Conservation (phyloP, 1,140 invertebrate genomes). For the Heliconius melpomene region DNA sequence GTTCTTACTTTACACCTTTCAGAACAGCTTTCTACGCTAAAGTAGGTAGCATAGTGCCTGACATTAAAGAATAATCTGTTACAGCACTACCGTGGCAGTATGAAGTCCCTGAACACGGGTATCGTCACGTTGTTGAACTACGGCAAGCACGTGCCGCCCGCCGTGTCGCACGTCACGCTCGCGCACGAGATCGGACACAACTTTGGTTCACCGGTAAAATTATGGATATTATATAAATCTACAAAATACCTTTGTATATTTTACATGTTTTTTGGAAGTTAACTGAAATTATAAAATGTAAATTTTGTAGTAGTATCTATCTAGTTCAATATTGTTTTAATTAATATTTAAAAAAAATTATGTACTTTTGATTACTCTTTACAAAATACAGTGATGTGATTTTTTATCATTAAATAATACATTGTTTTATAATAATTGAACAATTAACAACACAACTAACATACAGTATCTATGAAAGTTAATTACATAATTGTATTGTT, state of each 20-base stretch:
- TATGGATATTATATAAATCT: too few relatives aligned
- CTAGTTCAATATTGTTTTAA: not conserved
- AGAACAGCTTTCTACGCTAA: too few relatives aligned
- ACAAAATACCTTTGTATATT: not conserved
- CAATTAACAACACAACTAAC: too few relatives aligned
- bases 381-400: too few relatives aligned
- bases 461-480: too few relatives aligned
- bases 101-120: slow-evolving; percentile 98
- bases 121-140: slow-evolving; percentile 99
- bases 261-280: not conserved
- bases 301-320: not conserved
- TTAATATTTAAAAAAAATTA: not conserved
- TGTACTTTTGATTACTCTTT: too few relatives aligned
- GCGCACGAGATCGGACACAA: slow-evolving; percentile 99
- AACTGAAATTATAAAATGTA: not conserved
- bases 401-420: too few relatives aligned
- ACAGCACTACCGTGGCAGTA: slow-evolving; percentile 95
- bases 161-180: slow-evolving; percentile 98
- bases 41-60: not conserved
- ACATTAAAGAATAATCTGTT: slow-evolving; percentile 25
- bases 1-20: not conserved
- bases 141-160: slow-evolving; percentile 98
- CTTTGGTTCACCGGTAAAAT: slow-evolving; percentile 98
- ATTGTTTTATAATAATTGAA: too few relatives aligned
- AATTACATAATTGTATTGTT: not conserved